Percentiles rank a stretch among this genome's conserved stretches.
phyloP scores from a whole-genome alignment of 2,888 invertebrate genomes.

The Xestia xanthographa region DNA sequence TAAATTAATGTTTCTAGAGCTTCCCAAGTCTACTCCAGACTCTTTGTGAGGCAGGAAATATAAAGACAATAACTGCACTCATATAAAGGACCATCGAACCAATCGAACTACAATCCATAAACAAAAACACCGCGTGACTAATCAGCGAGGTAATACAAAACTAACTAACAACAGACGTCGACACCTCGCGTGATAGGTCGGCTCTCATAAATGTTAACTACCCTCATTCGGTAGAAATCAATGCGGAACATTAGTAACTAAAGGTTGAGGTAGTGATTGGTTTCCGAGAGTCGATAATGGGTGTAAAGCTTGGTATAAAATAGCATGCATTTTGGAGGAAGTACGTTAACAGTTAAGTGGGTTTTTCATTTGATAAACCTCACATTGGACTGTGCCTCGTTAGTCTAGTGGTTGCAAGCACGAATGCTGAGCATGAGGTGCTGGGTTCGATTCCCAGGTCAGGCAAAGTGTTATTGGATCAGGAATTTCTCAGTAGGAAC shows the following conservation, averaged over 20 bases:
- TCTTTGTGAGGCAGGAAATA: too few relatives aligned
- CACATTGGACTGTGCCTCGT: too few relatives aligned
- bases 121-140: conserved; percentile 38
- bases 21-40: too few relatives aligned
- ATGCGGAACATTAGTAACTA: conserved; percentile 43
- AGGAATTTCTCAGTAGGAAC: too few relatives aligned
- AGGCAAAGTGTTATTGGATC: too few relatives aligned
- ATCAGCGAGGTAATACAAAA: conserved; percentile 41
- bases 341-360: not conserved
- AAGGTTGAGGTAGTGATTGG: conserved; percentile 31
- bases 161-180: conserved; percentile 37
- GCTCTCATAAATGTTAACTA: conserved; percentile 57
- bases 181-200: conserved; percentile 69
- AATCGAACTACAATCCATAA: not conserved
- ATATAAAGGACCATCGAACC: too few relatives aligned
- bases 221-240: conserved; percentile 61
- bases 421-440: too few relatives aligned
- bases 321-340: not conserved
- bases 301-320: conserved; percentile 1
- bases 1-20: too few relatives aligned
- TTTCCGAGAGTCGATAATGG: conserved; percentile 32
- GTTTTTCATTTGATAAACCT: not conserved
- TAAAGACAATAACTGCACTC: not conserved
- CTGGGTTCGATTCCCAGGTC: too few relatives aligned
- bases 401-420: too few relatives aligned